Percentiles rank a stretch among this genome's conserved stretches.
phyloP scores from a whole-genome alignment of 2,797 vertebrate species.

The Calcarius lapponicus region DNA sequence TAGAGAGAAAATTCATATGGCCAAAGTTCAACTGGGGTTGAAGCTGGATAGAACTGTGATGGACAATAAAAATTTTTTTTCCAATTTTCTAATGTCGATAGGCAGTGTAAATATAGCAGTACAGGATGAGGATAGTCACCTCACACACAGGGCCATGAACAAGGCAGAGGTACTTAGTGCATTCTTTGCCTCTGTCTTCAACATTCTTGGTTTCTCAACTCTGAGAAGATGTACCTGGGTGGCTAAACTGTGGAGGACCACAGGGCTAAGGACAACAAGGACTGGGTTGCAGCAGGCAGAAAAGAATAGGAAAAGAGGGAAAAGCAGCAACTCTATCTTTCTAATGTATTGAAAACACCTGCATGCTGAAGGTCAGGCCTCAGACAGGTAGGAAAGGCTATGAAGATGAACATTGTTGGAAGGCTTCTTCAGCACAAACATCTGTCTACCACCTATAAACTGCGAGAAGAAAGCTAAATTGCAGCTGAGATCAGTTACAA shows the following conservation, averaged over 20 bases:
- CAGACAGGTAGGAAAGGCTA: not conserved
- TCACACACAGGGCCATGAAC: not conserved
- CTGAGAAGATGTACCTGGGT: not conserved
- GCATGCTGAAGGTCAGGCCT: not conserved
- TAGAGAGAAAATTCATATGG: not conserved
- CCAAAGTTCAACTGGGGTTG: not conserved
- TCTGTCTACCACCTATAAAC: constrained; percentile 20
- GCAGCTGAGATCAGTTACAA: constrained; percentile 57
- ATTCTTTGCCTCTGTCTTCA: not conserved
- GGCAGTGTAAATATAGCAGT: not conserved
- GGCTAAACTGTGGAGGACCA: not conserved
- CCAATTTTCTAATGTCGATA: not conserved
- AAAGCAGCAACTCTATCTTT: not conserved
- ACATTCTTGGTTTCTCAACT: not conserved
- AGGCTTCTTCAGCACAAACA: not conserved
- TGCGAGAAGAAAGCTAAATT: constrained; percentile 52
- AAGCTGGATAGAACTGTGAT: not conserved
- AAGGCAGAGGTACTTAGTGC: accelerated
- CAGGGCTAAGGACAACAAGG: not conserved
- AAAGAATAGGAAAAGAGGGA: not conserved
- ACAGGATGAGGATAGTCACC: not conserved
- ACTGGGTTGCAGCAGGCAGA: not conserved
- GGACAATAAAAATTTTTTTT: not conserved
- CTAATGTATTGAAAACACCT: not conserved
- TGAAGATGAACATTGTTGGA: not conserved